Evolutionary conservation across 2,888 invertebrate species (phyloP).

Genomic region (Torymus tubicola): DNA sequence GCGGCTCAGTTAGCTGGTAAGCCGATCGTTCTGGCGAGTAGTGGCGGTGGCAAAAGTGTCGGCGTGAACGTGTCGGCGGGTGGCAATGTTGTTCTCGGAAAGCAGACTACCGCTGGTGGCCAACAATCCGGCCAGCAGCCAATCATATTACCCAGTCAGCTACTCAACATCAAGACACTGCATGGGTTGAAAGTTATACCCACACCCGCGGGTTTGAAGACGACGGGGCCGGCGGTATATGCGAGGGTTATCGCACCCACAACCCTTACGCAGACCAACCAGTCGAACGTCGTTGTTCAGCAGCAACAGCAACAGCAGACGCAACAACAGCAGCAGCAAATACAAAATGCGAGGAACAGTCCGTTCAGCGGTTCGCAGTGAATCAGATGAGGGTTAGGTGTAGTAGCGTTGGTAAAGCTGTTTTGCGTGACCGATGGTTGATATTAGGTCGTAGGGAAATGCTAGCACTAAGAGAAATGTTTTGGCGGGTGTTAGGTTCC

Average conservation of each 20-base stretch:
- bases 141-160: conserved; percentile 73
- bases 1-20: conserved; percentile 74
- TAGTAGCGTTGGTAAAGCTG: too few relatives aligned
- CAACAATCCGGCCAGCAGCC: conserved; percentile 68
- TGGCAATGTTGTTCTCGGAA: conserved; percentile 71
- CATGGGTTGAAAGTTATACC: conserved; percentile 74
- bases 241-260: conserved; percentile 74
- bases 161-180: conserved; percentile 73
- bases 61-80: conserved; percentile 67
- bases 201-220: conserved; percentile 72
- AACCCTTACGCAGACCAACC: conserved; percentile 63
- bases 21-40: conserved; percentile 73
- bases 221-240: conserved; percentile 73
- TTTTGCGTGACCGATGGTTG: too few relatives aligned
- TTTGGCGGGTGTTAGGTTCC: background rate
- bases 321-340: conserved; percentile 24
- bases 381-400: too few relatives aligned
- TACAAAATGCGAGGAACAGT: conserved; percentile 43
- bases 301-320: conserved; percentile 32
- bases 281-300: conserved; percentile 21
- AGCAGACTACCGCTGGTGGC: conserved; percentile 61
- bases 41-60: conserved; percentile 72
- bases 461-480: too few relatives aligned
- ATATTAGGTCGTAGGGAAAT: too few relatives aligned
- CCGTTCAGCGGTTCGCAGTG: conserved; percentile 48